Conservation (phyloP, 2,113 vertebrate genomes). For the Mesocricetus auratus region DNA sequence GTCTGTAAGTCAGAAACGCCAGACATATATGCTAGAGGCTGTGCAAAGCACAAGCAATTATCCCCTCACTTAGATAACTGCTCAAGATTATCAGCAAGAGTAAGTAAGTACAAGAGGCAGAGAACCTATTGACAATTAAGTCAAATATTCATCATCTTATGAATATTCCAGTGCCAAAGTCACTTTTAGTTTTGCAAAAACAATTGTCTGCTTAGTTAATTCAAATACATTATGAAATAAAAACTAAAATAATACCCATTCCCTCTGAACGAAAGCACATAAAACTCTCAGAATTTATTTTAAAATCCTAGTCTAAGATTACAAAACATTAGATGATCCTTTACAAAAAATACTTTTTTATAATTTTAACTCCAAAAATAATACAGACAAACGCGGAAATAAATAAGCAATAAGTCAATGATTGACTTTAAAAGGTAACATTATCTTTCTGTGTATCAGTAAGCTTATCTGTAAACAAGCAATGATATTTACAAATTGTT, state of each 20-base stretch:
- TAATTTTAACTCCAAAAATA: neutral
- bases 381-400: neutral
- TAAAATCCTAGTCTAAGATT: neutral
- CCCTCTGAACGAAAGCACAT: neutral
- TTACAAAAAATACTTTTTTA: neutral
- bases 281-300: neutral
- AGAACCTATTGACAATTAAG: neutral
- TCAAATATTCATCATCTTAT: neutral
- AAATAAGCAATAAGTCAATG: neutral
- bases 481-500: neutral
- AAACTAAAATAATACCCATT: neutral
- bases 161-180: neutral
- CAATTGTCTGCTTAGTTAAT: neutral
- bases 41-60: neutral
- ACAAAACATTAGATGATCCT: neutral
- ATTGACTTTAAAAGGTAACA: neutral
- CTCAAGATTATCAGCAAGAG: neutral
- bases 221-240: neutral
- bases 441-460: neutral
- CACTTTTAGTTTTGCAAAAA: constrained; percentile 44
- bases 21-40: neutral
- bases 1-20: neutral
- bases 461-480: neutral
- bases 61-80: neutral
- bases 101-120: neutral